Conservation (phyloP, 2,888 invertebrate genomes). For the Catonia carolina region DNA sequence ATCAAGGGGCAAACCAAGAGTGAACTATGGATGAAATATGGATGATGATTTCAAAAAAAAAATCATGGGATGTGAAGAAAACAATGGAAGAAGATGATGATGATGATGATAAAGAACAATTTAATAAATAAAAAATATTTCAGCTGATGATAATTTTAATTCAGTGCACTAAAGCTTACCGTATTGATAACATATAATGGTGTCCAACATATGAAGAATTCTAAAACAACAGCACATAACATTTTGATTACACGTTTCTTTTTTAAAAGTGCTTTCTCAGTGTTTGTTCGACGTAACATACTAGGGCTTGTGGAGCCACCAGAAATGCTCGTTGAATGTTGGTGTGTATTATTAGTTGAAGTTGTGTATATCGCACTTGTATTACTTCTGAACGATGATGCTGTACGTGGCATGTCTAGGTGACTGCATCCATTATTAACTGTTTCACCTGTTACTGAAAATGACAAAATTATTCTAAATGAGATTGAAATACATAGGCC, state of each 20-base stretch:
- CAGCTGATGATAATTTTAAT: no score
- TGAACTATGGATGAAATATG: no score
- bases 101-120: no score
- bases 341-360: neutral
- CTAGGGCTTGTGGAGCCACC: slow-evolving; percentile 23
- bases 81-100: no score
- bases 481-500: no score
- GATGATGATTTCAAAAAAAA: no score
- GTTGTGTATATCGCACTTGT: neutral
- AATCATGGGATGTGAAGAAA: no score
- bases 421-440: slow-evolving; percentile 6
- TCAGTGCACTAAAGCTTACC: slow-evolving; percentile 30
- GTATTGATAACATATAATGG: slow-evolving; percentile 56
- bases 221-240: slow-evolving; percentile 60
- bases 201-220: slow-evolving; percentile 66
- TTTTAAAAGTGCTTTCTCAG: slow-evolving; percentile 45
- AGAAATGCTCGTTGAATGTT: no score
- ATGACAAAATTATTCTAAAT: no score
- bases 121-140: no score
- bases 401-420: slow-evolving; percentile 2
- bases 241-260: slow-evolving; percentile 52
- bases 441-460: neutral
- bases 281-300: slow-evolving; percentile 43
- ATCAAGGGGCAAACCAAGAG: no score
- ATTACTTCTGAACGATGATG: slow-evolving; percentile 4